Evolutionary conservation across 2,888 invertebrate genomes (phyloP).

Genomic region (Lochmaea crataegi): DNA sequence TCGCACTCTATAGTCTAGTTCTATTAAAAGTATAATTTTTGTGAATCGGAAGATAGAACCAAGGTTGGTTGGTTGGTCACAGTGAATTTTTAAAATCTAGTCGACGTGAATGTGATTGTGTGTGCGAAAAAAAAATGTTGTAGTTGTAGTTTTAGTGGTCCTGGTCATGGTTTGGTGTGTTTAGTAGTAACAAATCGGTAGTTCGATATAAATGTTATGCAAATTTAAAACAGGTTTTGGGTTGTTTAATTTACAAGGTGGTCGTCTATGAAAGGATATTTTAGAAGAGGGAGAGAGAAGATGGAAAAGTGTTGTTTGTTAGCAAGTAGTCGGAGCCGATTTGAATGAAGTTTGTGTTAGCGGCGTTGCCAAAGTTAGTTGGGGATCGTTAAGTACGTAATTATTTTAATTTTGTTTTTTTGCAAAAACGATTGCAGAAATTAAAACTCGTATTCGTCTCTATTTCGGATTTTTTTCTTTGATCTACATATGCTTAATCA

Average conservation of each 20-base stretch:
- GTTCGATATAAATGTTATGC: no score
- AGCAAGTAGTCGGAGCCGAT: background rate
- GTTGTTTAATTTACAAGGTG: background rate
- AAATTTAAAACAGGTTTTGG: background rate
- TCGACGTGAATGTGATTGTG: background rate
- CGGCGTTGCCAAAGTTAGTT: background rate
- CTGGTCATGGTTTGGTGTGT: slow-evolving; percentile 14
- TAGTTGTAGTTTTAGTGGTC: no score
- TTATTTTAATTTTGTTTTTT: no score
- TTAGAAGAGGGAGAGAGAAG: no score
- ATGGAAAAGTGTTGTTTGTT: background rate
- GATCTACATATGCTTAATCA: no score
- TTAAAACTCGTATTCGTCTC: no score
- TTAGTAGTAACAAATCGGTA: background rate
- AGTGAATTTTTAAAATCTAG: slow-evolving; percentile 12
- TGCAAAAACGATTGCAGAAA: no score
- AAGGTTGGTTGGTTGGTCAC: slow-evolving; percentile 4
- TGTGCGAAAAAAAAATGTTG: background rate
- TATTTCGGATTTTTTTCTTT: no score
- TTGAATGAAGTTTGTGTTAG: background rate
- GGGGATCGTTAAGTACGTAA: no score
- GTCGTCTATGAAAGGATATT: background rate
- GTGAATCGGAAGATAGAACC: slow-evolving; percentile 12
- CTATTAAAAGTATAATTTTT: slow-evolving; percentile 7
- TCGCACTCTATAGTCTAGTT: background rate